Percentiles rank a stretch among this genome's conserved stretches.
Evolutionary conservation across 2,888 invertebrate genomes (phyloP).

Genomic region (Lamellibrachia columna): DNA sequence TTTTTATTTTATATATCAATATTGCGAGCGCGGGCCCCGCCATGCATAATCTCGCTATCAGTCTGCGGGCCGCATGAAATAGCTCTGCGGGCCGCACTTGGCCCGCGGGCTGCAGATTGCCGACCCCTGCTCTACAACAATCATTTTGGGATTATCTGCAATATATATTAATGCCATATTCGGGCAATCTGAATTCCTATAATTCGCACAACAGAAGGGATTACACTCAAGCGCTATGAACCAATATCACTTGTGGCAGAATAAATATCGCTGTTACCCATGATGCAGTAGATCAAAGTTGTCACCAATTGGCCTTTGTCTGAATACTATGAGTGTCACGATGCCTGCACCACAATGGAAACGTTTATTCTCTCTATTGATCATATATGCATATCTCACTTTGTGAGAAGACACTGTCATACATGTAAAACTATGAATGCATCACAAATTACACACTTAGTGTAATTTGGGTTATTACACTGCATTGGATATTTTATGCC

Average conservation of each 20-base stretch:
- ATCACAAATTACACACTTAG: not conserved
- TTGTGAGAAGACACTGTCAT: no score
- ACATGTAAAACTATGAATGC: not conserved
- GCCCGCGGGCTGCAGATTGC: no score
- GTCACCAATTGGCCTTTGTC: not conserved
- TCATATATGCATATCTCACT: no score
- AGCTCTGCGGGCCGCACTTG: no score
- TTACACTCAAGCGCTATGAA: not conserved
- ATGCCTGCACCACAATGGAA: not conserved
- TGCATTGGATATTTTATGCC: not conserved
- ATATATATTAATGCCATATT: not conserved
- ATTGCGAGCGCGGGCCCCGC: no score
- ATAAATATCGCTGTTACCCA: not conserved
- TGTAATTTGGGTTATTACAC: not conserved
- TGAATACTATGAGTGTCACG: not conserved
- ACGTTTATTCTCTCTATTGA: no score
- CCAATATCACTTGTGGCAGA: not conserved
- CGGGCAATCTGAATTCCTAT: not conserved
- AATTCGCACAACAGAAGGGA: not conserved
- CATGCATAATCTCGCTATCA: no score
- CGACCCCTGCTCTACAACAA: not conserved
- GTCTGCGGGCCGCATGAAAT: no score
- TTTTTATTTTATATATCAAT: no score
- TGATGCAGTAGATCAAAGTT: not conserved
- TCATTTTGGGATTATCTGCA: not conserved